Conservation (phyloP, 2,113 vertebrate genomes). For the Danio rerio region GRCz12tu NC_133187.1:40985001-40985500, state of each 20-base stretch:
- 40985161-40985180: constrained; percentile 29
- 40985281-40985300: constrained; percentile 14
- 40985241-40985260: constrained; percentile 13
- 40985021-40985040: too few relatives aligned
- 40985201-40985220: constrained; percentile 23
- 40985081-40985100: constrained; percentile 13
- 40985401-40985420: constrained; percentile 21
- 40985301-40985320: constrained; percentile 32
- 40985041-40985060: background rate
- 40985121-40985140: background rate
- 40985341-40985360: background rate
- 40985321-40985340: background rate
- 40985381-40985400: constrained; percentile 40
- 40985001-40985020: too few relatives aligned
- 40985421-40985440: background rate
- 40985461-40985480: constrained; percentile 22
- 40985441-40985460: constrained; percentile 31
- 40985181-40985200: constrained; percentile 40
- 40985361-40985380: constrained; percentile 29
- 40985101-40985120: background rate
- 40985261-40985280: constrained; percentile 37
- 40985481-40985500: too few relatives aligned
- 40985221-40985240: constrained; percentile 41
- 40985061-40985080: background rate
- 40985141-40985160: background rate